These are phyloP conservation scores for Pseudomyrmex gracilis DNA, from an alignment of 1,140 invertebrate species.

Conservation along the genomic window DNA sequence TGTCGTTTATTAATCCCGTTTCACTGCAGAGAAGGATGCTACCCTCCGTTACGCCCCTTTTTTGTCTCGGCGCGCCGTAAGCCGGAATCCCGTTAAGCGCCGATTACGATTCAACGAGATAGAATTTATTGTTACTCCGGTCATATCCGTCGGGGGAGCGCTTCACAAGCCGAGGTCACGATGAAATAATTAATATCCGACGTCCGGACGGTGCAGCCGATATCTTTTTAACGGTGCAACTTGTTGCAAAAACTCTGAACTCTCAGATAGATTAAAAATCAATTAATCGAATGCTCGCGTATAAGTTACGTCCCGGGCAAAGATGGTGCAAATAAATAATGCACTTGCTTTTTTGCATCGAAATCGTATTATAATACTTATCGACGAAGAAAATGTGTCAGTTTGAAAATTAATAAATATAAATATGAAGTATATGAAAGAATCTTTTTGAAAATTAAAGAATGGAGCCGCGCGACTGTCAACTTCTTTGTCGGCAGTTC, in stretches of 20 bases:
- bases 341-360: background rate
- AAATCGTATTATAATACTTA: background rate
- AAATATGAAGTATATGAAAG: too few relatives aligned
- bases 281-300: constrained; percentile 21
- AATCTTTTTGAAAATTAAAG: too few relatives aligned
- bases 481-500: too few relatives aligned
- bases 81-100: constrained; percentile 35
- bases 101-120: constrained; percentile 49
- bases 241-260: constrained; percentile 50
- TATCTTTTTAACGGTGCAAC: constrained; percentile 26
- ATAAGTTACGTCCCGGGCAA: background rate
- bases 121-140: constrained; percentile 33
- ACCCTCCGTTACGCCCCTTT: constrained; percentile 8
- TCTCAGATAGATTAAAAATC: constrained; percentile 34
- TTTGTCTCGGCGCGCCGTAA: too few relatives aligned
- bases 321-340: background rate
- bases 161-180: constrained; percentile 28
- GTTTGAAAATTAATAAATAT: too few relatives aligned
- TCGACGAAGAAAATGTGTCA: too few relatives aligned
- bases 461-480: too few relatives aligned
- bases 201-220: constrained; percentile 14
- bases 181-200: constrained; percentile 41
- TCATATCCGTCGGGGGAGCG: background rate
- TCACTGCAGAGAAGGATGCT: background rate
- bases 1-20: constrained; percentile 58